A percentile compares a stretch with the other conserved stretches of the same genome.
Conservation (phyloP, 2,113 vertebrate species). For the Cinclus cinclus region DNA sequence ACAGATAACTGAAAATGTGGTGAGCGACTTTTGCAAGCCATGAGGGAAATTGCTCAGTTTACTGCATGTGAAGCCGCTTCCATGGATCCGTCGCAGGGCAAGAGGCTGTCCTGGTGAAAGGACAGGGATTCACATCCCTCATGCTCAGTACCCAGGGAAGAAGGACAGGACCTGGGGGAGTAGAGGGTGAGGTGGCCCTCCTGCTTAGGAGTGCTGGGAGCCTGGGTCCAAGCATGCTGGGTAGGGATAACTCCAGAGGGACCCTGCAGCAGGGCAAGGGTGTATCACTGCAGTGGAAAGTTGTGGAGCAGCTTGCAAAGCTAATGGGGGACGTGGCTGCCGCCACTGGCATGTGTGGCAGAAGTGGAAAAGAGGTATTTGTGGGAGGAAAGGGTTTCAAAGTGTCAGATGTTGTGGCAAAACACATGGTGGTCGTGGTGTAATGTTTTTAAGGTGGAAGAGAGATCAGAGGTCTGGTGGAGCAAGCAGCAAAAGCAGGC, state of each 20-base stretch:
- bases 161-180: accelerated
- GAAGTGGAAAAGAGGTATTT: background rate
- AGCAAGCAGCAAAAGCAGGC: background rate
- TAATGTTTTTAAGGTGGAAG: background rate
- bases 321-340: accelerated
- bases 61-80: accelerated
- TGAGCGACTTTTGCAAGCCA: accelerated
- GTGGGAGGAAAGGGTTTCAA: background rate
- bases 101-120: background rate
- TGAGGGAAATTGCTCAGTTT: accelerated
- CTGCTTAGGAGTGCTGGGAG: background rate
- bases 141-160: accelerated
- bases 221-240: background rate
- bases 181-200: background rate
- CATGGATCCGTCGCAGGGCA: accelerated
- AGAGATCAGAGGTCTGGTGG: background rate
- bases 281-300: accelerated
- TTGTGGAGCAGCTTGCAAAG: background rate
- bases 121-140: accelerated
- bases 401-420: background rate
- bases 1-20: background rate
- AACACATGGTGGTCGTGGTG: background rate
- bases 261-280: background rate
- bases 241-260: too few species aligned
- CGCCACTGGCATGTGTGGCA: background rate